phyloP scores from a whole-genome alignment of 30 jellyfish, hydroid and myxozoan species.

The Turritopsis rubra region DNA sequence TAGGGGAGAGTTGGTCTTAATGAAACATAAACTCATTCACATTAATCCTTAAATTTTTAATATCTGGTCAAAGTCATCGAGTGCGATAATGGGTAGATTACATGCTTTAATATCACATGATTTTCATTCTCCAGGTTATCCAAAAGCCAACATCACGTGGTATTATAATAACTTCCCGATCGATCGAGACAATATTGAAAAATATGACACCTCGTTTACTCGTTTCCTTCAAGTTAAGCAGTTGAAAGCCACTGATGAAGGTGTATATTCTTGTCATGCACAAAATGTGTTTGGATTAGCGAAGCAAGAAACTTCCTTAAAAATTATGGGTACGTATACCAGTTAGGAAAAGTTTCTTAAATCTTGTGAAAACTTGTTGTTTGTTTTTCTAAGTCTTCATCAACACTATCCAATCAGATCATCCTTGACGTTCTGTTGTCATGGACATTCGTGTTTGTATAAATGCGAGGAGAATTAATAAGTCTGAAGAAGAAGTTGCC shows the following conservation, averaged over 20 bases:
- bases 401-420: not conserved
- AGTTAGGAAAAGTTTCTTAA: not conserved
- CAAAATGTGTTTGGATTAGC: conserved; percentile 50
- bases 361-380: too few species aligned
- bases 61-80: too few species aligned
- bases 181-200: conserved; percentile 25
- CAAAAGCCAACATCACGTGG: conserved; percentile 65
- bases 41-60: too few species aligned
- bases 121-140: conserved; percentile 47
- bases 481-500: too few species aligned
- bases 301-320: conserved; percentile 26
- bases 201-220: conserved; percentile 21
- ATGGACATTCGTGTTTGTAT: too few species aligned
- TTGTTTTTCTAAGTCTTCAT: not conserved
- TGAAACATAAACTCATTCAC: too few species aligned
- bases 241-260: conserved; percentile 48
- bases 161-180: conserved; percentile 37
- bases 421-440: not conserved
- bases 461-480: too few species aligned
- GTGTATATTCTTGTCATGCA: conserved; percentile 50
- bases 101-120: not conserved
- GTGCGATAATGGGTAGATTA: too few species aligned
- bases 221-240: conserved; percentile 40
- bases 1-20: too few species aligned
- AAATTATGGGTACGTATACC: conserved; percentile 56